Conservation (phyloP, 2,113 vertebrate species). For the Podilymbus podiceps region DNA sequence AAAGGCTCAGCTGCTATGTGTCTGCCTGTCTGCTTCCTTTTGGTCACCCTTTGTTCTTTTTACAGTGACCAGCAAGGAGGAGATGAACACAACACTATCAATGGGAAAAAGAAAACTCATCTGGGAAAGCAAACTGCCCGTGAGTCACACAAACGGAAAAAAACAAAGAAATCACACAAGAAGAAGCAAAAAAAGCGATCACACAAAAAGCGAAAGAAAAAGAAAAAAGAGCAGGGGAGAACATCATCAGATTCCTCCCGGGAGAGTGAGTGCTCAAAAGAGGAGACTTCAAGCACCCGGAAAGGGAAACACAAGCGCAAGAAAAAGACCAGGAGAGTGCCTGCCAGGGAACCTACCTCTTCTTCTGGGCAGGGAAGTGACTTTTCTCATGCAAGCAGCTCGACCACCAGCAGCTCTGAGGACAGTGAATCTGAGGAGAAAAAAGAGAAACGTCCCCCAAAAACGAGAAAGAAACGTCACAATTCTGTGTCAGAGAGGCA, state of each 20-base stretch:
- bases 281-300: slow-evolving; percentile 45
- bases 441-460: slow-evolving; percentile 64
- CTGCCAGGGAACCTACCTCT: slow-evolving; percentile 64
- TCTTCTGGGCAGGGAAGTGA: slow-evolving; percentile 72
- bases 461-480: slow-evolving; percentile 57
- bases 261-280: slow-evolving; percentile 70
- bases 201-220: slow-evolving; percentile 83
- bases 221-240: slow-evolving; percentile 72
- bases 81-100: slow-evolving; percentile 63
- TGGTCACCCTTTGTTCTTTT: neutral
- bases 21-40: neutral
- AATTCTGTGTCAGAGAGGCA: slow-evolving; percentile 45
- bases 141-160: slow-evolving; percentile 78
- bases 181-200: slow-evolving; percentile 90
- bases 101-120: slow-evolving; percentile 76
- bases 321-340: slow-evolving; percentile 76
- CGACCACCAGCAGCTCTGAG: slow-evolving; percentile 74
- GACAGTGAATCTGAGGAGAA: slow-evolving; percentile 68
- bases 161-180: slow-evolving; percentile 85
- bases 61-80: slow-evolving; percentile 72
- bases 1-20: neutral
- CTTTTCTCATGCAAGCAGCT: slow-evolving; percentile 67
- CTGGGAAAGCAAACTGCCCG: slow-evolving; percentile 67
- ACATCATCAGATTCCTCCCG: slow-evolving; percentile 66
- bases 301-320: slow-evolving; percentile 74